These are phyloP conservation scores for Beaufortia kweichowensis DNA, from an alignment of 2,113 vertebrate species.

Conservation along the genomic window DNA sequence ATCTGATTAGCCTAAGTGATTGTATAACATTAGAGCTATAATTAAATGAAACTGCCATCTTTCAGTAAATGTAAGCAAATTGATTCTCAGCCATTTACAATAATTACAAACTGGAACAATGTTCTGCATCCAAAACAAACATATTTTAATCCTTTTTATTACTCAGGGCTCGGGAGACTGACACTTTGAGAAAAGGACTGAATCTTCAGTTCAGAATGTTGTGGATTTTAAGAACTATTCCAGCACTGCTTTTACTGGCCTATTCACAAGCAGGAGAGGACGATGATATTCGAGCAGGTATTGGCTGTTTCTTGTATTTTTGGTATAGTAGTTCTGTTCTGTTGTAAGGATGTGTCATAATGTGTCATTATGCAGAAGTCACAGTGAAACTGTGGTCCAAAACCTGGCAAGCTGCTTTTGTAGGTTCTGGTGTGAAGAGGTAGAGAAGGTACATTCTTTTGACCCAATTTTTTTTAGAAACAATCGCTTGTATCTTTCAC, in stretches of 20 bases:
- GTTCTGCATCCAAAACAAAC: background rate
- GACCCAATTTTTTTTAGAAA: too few relatives aligned
- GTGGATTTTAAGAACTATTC: slow-evolving; percentile 60
- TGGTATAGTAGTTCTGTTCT: background rate
- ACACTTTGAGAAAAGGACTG: background rate
- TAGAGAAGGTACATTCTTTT: too few relatives aligned
- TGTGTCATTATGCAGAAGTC: too few relatives aligned
- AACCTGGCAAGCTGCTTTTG: background rate
- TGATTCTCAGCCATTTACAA: background rate
- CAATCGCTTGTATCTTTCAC: too few relatives aligned
- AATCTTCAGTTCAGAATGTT: slow-evolving; percentile 45
- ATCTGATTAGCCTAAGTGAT: slow-evolving; percentile 9
- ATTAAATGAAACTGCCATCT: slow-evolving; percentile 2
- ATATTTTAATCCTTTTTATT: background rate
- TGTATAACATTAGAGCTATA: slow-evolving; percentile 26
- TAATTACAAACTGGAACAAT: background rate
- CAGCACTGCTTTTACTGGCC: slow-evolving; percentile 54
- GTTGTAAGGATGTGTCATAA: too few relatives aligned
- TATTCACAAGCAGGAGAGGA: slow-evolving; percentile 58
- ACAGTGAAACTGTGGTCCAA: background rate
- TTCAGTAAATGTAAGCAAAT: slow-evolving; percentile 3
- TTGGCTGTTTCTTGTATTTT: background rate
- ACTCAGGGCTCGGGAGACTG: slow-evolving; percentile 20
- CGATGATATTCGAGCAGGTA: slow-evolving; percentile 71
- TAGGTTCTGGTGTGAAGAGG: background rate